phyloP scores from a whole-genome alignment of 2,797 vertebrate genomes.

The Capromys pilorides region DNA sequence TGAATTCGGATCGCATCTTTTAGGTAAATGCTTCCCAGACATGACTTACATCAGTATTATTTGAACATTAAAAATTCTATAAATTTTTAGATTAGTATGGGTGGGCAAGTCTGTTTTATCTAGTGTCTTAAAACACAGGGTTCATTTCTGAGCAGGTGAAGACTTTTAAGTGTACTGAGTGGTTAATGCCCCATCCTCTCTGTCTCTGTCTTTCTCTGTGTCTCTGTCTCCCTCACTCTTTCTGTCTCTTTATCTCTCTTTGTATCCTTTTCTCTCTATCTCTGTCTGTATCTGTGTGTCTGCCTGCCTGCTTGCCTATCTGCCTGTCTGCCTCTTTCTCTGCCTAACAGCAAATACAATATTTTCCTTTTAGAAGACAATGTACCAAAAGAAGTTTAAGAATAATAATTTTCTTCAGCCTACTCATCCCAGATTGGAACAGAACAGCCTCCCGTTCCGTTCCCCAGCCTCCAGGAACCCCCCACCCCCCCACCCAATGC shows the following conservation, averaged over 20 bases:
- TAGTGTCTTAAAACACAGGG: background rate
- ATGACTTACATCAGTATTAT: background rate
- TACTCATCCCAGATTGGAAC: background rate
- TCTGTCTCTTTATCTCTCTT: no score
- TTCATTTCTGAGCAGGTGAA: background rate
- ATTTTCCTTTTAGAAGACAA: conserved; percentile 41
- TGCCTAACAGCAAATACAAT: background rate
- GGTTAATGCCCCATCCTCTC: no score
- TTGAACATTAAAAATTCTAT: background rate
- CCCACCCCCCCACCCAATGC: background rate
- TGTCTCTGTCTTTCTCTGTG: background rate
- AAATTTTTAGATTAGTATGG: background rate
- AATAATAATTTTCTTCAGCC: conserved; percentile 42
- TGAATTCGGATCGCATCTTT: background rate
- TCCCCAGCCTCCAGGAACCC: background rate
- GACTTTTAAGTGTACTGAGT: background rate
- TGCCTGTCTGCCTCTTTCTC: background rate
- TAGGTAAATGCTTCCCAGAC: background rate
- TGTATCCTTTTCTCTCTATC: background rate
- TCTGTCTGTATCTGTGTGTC: background rate
- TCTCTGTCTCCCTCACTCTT: background rate
- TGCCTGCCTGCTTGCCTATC: background rate
- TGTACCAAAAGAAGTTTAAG: background rate
- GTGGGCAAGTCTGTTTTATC: background rate
- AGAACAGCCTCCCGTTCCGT: background rate